Evolutionary conservation across 1,140 invertebrate species (phyloP).

Genomic region (Meloidogyne exigua): DNA sequence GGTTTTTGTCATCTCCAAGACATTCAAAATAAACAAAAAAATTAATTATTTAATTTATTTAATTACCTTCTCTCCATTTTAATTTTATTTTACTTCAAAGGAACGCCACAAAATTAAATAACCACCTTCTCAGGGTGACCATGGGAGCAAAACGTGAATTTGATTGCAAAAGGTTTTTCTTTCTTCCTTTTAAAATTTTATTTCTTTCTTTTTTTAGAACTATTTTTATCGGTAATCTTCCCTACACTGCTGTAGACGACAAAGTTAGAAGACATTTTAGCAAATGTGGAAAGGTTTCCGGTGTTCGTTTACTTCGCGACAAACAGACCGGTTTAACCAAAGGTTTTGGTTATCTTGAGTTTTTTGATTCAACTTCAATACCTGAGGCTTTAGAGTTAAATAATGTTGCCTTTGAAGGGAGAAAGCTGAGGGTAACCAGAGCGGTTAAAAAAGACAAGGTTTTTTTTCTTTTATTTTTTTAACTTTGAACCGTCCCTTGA

Average conservation of each 20-base stretch:
- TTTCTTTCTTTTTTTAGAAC: neutral
- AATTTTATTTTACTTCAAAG: neutral
- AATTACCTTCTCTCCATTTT: too few species aligned
- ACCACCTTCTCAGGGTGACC: neutral
- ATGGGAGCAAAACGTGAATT: neutral
- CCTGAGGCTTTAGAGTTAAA: conserved; percentile 6
- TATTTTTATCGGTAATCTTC: conserved; percentile 24
- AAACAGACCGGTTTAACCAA: conserved; percentile 3
- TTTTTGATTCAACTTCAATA: neutral
- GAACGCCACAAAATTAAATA: conserved; percentile 11
- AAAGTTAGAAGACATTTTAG: conserved; percentile 6
- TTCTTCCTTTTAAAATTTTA: neutral
- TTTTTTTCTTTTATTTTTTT: neutral
- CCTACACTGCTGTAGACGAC: neutral
- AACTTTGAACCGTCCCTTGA: too few species aligned
- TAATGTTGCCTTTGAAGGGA: neutral
- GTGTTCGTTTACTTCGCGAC: conserved; percentile 6
- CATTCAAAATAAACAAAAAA: too few species aligned
- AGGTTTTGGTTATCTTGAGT: neutral
- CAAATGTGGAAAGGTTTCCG: neutral
- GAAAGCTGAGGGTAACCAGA: conserved; percentile 14
- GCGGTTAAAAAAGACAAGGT: conserved; percentile 21
- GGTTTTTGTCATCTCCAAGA: too few species aligned
- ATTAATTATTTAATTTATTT: too few species aligned
- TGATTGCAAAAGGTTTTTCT: neutral